Evolutionary conservation across 2,888 invertebrate genomes (phyloP).

Genomic region (Lepeophtheirus nordmannii): DNA sequence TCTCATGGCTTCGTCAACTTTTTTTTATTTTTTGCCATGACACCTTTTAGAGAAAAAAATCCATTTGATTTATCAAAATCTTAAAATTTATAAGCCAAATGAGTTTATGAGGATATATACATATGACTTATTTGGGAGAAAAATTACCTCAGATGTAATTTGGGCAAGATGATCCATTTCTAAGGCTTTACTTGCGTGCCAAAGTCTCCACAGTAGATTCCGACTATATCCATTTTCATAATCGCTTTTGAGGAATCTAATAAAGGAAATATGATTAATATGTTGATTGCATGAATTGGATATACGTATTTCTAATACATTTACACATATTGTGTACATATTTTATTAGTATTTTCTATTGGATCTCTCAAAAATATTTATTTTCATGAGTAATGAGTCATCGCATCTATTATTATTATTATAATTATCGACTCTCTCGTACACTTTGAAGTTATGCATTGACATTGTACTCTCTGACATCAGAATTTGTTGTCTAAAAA

Average conservation of each 20-base stretch:
- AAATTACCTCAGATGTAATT: slow-evolving; percentile 18
- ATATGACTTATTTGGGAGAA: not conserved
- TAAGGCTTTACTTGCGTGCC: slow-evolving; percentile 21
- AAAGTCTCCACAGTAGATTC: slow-evolving; percentile 24
- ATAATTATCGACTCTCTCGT: too few species aligned
- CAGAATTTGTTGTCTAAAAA: too few species aligned
- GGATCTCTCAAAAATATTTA: too few species aligned
- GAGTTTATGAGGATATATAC: too few species aligned
- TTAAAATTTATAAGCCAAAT: not conserved
- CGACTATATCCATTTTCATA: slow-evolving; percentile 24
- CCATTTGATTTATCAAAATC: not conserved
- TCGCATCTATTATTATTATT: too few species aligned
- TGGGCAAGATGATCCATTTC: slow-evolving; percentile 15
- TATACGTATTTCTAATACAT: too few species aligned
- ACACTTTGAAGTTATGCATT: too few species aligned
- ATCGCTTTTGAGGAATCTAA: slow-evolving; percentile 16
- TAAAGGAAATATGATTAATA: not conserved
- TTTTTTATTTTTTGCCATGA: not conserved
- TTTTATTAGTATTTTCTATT: too few species aligned
- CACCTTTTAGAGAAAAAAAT: not conserved
- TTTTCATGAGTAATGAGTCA: too few species aligned
- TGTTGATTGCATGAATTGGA: not conserved
- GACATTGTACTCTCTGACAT: too few species aligned
- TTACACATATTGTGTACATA: too few species aligned
- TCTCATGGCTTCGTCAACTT: too few species aligned